phyloP scores from a whole-genome alignment of 1,140 invertebrate genomes.

The Pantala flavescens region DNA sequence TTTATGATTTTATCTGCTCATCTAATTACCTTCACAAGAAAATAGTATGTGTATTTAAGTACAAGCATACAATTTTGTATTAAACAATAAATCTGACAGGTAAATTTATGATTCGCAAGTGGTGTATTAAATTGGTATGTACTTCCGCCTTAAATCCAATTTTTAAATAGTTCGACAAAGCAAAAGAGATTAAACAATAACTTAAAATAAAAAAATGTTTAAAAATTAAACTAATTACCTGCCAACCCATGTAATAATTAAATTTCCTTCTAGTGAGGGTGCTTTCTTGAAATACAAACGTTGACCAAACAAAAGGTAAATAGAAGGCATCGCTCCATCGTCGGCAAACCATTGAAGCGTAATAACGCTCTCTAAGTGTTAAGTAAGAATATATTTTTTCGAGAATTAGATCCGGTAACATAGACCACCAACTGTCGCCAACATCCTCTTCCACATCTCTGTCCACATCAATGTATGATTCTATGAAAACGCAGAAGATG shows the following conservation, averaged over 20 bases:
- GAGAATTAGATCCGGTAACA: slow-evolving; percentile 62
- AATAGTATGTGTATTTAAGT: no score
- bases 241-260: slow-evolving; percentile 76
- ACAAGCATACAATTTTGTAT: no score
- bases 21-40: no score
- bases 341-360: slow-evolving; percentile 58
- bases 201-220: no score
- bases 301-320: slow-evolving; percentile 60
- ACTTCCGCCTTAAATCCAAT: no score
- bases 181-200: no score
- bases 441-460: slow-evolving; percentile 24
- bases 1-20: no score
- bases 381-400: slow-evolving; percentile 68
- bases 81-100: no score
- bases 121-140: no score
- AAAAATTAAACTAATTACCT: slow-evolving; percentile 38
- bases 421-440: slow-evolving; percentile 50
- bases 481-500: not conserved
- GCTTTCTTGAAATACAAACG: slow-evolving; percentile 58
- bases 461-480: not conserved
- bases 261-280: slow-evolving; percentile 63
- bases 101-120: no score
- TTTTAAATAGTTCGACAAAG: no score
- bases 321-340: slow-evolving; percentile 64
- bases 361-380: slow-evolving; percentile 55